These are phyloP conservation scores for Thunnus albacares DNA, from an alignment of 2,797 vertebrate species.

Conservation along the genomic window DNA sequence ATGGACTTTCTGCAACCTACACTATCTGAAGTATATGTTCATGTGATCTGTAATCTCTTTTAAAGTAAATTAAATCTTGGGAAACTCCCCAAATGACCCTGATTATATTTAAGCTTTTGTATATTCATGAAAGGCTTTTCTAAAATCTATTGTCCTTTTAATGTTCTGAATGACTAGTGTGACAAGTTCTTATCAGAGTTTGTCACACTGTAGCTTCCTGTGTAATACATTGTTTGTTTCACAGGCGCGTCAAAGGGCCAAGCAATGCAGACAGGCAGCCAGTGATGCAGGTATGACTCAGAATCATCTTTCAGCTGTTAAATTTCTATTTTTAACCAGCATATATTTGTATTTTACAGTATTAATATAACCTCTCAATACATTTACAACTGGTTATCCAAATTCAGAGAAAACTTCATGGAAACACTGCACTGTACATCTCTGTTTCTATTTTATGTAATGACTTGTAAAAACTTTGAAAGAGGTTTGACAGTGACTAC, in stretches of 20 bases:
- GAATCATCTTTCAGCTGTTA: too few species aligned
- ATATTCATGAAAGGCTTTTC: neutral
- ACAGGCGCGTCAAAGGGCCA: slow-evolving; percentile 90
- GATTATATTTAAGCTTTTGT: neutral
- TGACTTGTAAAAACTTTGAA: neutral
- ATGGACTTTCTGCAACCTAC: neutral
- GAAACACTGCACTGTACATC: neutral
- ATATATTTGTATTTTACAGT: neutral
- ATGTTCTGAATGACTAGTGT: too few species aligned
- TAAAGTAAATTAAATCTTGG: neutral
- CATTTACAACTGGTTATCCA: neutral
- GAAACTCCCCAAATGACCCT: neutral
- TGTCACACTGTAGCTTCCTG: slow-evolving; percentile 18
- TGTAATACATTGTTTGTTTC: slow-evolving; percentile 6
- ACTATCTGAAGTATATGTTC: neutral
- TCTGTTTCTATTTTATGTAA: neutral
- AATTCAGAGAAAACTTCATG: neutral
- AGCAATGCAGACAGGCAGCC: slow-evolving; percentile 88
- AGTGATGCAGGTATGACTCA: slow-evolving; percentile 88
- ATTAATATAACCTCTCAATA: neutral
- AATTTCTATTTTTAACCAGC: neutral
- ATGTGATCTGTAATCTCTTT: neutral
- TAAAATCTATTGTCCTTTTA: neutral
- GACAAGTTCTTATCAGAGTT: too few species aligned
- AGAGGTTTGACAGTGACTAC: neutral